Percentiles rank a stretch among this genome's conserved stretches.
phyloP scores from a whole-genome alignment of 2,888 invertebrate species.

The Meghimatium bilineatum region DNA sequence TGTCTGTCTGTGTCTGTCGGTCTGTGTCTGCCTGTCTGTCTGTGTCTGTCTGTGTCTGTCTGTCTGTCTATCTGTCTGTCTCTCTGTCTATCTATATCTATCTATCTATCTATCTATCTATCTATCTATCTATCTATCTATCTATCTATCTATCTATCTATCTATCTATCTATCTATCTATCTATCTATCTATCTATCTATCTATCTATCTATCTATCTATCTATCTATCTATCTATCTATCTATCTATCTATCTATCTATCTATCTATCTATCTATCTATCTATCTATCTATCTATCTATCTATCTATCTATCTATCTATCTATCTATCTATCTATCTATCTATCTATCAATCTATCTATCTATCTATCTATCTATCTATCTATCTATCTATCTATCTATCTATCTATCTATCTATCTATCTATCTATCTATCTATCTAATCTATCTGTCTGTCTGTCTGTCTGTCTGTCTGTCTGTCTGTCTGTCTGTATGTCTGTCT shows the following conservation, averaged over 20 bases:
- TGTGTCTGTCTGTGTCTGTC: too few species aligned
- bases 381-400: neutral
- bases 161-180: too few species aligned
- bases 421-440: neutral
- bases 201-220: neutral
- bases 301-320: neutral
- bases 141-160: too few species aligned
- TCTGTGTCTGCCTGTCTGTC: too few species aligned
- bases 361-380: neutral
- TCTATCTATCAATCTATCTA: neutral
- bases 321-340: neutral
- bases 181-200: too few species aligned
- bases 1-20: constrained; percentile 8
- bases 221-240: neutral
- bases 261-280: neutral
- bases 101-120: too few species aligned
- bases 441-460: neutral
- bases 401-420: neutral
- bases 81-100: constrained; percentile 9
- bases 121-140: too few species aligned
- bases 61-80: constrained; percentile 42
- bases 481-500: too few species aligned
- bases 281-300: neutral
- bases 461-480: neutral
- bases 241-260: neutral